Evolutionary conservation across 2,797 vertebrate genomes (phyloP).

Genomic region (Sebastes baramenuke): DNA sequence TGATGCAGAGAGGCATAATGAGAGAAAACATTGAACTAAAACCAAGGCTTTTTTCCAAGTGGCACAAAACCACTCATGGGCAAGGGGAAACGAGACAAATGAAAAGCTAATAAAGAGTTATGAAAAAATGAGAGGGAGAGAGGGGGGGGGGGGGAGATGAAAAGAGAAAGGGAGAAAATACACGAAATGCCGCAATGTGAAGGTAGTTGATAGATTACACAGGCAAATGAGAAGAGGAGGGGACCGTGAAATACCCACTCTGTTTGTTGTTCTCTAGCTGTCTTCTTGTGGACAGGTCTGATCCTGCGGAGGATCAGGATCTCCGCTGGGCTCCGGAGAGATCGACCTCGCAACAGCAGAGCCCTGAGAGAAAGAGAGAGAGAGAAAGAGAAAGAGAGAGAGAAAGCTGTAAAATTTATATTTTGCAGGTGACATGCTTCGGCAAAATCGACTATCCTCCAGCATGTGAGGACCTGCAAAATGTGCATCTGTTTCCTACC

Average conservation of each 20-base stretch:
- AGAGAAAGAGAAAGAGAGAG: not conserved
- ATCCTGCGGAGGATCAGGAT: conserved; percentile 54
- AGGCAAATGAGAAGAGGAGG: conserved; percentile 5
- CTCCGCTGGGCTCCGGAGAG: conserved; percentile 51
- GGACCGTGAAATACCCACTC: conserved; percentile 41
- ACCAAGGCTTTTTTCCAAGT: conserved; percentile 36
- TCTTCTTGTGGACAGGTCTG: conserved; percentile 67
- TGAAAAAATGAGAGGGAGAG: not conserved
- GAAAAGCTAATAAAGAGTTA: conserved; percentile 32
- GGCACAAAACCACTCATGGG: conserved; percentile 43
- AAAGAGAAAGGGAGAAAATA: conserved; percentile 5
- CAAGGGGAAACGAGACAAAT: conserved; percentile 19
- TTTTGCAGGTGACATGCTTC: not conserved
- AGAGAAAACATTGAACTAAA: conserved; percentile 20
- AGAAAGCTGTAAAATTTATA: not conserved
- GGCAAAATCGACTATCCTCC: not conserved
- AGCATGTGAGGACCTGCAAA: not conserved
- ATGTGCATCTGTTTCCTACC: not conserved
- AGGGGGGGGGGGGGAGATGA: not conserved
- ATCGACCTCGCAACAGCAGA: conserved; percentile 36
- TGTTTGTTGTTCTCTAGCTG: conserved; percentile 71
- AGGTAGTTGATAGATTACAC: conserved; percentile 2
- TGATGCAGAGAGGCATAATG: conserved; percentile 6
- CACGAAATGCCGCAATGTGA: conserved; percentile 8
- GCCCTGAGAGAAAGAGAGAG: conserved; percentile 43